A percentile compares a stretch with the other conserved stretches of the same genome.
Evolutionary conservation across 2,113 vertebrate species (phyloP).

Genomic region (Menidia beryllina): DNA sequence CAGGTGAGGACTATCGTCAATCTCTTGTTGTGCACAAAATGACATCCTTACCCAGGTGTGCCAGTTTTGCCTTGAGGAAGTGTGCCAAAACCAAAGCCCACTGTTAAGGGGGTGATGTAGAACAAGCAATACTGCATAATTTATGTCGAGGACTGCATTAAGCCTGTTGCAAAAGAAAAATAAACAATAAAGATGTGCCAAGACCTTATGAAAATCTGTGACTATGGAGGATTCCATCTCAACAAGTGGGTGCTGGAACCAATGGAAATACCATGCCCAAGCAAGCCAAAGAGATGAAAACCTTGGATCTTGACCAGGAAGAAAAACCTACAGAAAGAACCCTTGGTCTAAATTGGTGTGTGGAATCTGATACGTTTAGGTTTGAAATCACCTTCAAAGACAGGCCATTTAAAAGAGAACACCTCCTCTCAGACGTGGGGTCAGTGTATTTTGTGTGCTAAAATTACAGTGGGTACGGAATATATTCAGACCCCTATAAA

Average conservation of each 20-base stretch:
- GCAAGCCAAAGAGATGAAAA: not conserved
- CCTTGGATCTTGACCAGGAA: not conserved
- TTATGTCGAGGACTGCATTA: not conserved
- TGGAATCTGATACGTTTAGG: too few species aligned
- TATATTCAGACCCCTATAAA: too few species aligned
- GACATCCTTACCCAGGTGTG: too few species aligned
- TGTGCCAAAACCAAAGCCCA: not conserved
- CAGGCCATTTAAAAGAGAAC: too few species aligned
- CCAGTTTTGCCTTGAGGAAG: not conserved
- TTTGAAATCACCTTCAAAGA: too few species aligned
- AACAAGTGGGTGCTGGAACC: not conserved
- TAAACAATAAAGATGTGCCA: accelerated
- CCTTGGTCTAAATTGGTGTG: too few species aligned
- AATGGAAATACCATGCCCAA: not conserved
- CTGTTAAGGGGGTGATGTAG: not conserved
- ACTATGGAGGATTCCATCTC: not conserved
- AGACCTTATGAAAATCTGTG: not conserved
- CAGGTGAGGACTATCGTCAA: not conserved
- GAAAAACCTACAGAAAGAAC: too few species aligned
- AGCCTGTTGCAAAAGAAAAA: not conserved
- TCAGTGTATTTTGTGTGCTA: too few species aligned
- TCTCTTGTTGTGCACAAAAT: too few species aligned
- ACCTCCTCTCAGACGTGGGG: too few species aligned
- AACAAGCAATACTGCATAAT: too few species aligned
- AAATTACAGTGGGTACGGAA: too few species aligned